phyloP scores from a whole-genome alignment of 2,113 vertebrate species.

The Anguilla japonica region DNA sequence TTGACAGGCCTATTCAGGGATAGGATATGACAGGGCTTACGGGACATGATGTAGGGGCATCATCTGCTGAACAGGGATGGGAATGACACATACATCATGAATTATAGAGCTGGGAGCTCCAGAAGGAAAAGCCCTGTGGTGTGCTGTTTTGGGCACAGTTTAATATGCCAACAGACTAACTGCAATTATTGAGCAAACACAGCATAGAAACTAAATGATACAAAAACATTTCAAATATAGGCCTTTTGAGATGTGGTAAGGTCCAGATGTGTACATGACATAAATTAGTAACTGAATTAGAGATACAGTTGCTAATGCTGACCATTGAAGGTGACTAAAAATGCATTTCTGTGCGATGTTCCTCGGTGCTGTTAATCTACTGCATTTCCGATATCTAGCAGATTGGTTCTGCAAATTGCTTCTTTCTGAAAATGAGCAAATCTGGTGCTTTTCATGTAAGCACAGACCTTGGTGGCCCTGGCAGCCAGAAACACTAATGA shows the following conservation, averaged over 20 bases:
- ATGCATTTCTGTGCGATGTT: background rate
- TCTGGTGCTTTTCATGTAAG: background rate
- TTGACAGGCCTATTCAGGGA: background rate
- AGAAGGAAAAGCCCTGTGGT: background rate
- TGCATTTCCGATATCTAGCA: background rate
- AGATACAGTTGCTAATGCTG: background rate
- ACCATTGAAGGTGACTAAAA: background rate
- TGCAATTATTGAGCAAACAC: background rate
- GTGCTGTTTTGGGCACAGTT: background rate
- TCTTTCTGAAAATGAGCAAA: background rate
- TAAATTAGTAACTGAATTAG: background rate
- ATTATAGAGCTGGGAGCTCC: background rate
- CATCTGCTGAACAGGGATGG: background rate
- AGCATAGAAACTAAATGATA: background rate
- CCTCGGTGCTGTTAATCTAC: background rate
- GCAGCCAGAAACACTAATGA: background rate
- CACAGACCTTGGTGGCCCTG: no score
- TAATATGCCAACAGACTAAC: background rate
- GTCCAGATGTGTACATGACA: background rate
- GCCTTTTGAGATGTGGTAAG: background rate
- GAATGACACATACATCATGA: background rate
- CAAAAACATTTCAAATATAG: background rate
- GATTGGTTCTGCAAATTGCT: background rate
- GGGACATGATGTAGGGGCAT: background rate
- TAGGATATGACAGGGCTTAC: background rate